Conservation (phyloP, 2,797 vertebrate species). For the Bovichtus diacanthus region DNA sequence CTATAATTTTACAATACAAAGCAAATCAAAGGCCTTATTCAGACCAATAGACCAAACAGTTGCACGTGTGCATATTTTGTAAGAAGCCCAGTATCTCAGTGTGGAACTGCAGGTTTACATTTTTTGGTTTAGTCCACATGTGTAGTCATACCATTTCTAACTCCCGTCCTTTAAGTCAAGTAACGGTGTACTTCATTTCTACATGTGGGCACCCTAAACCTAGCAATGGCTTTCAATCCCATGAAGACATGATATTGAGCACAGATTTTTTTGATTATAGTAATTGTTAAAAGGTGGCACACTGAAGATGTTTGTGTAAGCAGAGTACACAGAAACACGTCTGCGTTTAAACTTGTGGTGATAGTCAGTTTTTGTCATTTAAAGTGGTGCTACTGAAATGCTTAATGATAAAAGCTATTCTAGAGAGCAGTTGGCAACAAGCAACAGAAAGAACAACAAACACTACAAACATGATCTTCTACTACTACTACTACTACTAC, state of each 20-base stretch:
- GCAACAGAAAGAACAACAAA: slow-evolving; percentile 21
- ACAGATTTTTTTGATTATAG: not conserved
- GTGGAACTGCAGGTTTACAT: not conserved
- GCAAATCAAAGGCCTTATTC: not conserved
- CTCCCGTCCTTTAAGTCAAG: not conserved
- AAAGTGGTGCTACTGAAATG: not conserved
- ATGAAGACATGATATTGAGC: not conserved
- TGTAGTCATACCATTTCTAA: not conserved
- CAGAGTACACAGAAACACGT: not conserved
- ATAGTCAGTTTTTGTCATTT: not conserved
- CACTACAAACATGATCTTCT: slow-evolving; percentile 11
- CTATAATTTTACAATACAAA: not conserved
- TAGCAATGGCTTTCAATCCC: not conserved
- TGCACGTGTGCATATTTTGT: not conserved
- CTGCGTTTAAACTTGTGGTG: not conserved
- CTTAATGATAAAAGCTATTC: not conserved
- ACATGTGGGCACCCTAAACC: not conserved
- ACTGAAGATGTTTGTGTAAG: not conserved
- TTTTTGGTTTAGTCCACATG: not conserved
- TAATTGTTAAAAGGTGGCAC: not conserved
- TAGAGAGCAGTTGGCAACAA: slow-evolving; percentile 6
- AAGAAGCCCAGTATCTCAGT: not conserved
- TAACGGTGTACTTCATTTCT: not conserved
- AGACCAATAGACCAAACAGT: not conserved
- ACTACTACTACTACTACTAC: not conserved